phyloP scores from a whole-genome alignment of 2,888 invertebrate genomes.

The Panopea generosa region DNA sequence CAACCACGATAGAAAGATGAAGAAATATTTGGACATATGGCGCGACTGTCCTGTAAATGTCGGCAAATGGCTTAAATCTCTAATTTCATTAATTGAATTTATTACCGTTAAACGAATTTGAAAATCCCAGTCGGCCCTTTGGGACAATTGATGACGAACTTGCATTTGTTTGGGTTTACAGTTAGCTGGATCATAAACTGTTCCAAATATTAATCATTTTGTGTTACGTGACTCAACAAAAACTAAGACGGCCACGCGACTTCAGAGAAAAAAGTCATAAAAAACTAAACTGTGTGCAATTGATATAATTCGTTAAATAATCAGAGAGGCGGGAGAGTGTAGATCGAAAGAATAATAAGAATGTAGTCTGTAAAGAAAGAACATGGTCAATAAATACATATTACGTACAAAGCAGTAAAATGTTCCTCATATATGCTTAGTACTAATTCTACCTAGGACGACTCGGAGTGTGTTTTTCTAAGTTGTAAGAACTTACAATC shows the following conservation, averaged over 20 bases:
- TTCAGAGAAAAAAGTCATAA: no score
- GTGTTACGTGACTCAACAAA: conserved; percentile 18
- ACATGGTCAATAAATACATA: no score
- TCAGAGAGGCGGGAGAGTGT: no score
- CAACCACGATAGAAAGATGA: conserved; percentile 18
- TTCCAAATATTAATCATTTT: conserved; percentile 15
- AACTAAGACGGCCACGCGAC: background rate
- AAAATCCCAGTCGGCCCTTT: conserved; percentile 48
- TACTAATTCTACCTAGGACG: no score
- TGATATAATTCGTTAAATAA: no score
- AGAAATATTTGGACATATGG: conserved; percentile 62
- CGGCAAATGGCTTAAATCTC: conserved; percentile 48
- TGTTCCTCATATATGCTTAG: no score
- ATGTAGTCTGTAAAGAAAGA: no score
- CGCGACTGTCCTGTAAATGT: conserved; percentile 26
- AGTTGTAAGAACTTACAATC: no score
- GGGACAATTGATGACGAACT: conserved; percentile 34
- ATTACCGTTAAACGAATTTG: conserved; percentile 60
- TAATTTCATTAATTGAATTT: conserved; percentile 66
- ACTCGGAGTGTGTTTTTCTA: no score
- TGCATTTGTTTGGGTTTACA: conserved; percentile 23
- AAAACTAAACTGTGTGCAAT: no score
- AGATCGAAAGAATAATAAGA: no score
- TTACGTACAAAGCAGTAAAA: no score
- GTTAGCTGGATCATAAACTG: conserved; percentile 20